Base-by-base conservation (phyloP, 2,797 vertebrate species). In the Coluber constrictor region DNA sequence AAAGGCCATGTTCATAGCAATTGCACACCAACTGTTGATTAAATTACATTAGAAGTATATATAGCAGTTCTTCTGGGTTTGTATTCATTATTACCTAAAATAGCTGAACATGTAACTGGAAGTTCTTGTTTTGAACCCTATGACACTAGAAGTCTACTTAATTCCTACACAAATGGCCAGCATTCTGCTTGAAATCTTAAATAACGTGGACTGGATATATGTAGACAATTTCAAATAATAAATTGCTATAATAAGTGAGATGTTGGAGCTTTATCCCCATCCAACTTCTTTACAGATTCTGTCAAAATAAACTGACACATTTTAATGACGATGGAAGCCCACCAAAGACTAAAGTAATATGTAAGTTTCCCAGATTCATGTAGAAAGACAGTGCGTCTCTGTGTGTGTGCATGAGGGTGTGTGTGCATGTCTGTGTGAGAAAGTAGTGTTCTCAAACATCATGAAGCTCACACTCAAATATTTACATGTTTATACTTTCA, bases 401-500 rank as follows among this genome's bases (percentile, higher is more conserved):
- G 0, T 74, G 70, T 37, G 32, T 18, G 29, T 66, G 29, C 56
- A 6, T 29, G 16, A 16, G 29, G 95, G 93, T 79, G 91, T 87
- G 94, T 94, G 92, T 95, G 94, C 93, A 89, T 0, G 0, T 95
- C 94, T 25, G 4, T 47, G 74, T 83, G 74, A 83, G 74, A 47
- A 25, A 83, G 4, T 47, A 83, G 23, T 47, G 95, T 95, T 97
- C 95, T 96, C 96, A 96, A 96, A 97, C 95, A 96, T 94, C 96
- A 96, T 97, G 96, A 97, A 97, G 96, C 95, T 96, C 96, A 97
- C 96, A 96, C 96, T 97, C 96, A 97, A 97, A 97, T 97, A 97
- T 97, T 97, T 97, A 97, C 96, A 87, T 97, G 95, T 96, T 97
- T 97, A 96, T 97, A 96, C 95, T 97, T 94, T 96, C 9, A 89